Evolutionary conservation across 2,797 vertebrate species (phyloP), one percentile per base, ranked within the genome.

Genomic region (Urocyon cinereoargenteus): DNA sequence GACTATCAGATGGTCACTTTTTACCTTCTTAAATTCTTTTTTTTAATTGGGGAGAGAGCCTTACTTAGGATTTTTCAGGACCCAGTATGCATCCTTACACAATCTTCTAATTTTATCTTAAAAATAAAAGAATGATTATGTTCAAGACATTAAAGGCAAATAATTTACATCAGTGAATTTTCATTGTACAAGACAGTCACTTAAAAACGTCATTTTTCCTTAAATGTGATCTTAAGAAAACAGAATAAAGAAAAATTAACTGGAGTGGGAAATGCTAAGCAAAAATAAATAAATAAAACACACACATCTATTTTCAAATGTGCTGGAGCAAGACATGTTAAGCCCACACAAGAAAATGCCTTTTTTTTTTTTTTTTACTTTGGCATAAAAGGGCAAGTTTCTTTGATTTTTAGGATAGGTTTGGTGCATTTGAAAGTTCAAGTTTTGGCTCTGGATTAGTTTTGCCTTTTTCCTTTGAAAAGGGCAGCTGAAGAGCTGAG

Each of bases 151-250:
- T 34, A 59, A 91, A 84, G 57, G 83, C 31, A 95, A 94, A 66
- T 31, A 90, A 62, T 51, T 93, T 86, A 61, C 70, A 89, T 49
- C 34, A 40, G 77, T 90, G 91, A 90, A 94, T 73, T 94, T 89
- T 93, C 85, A 89, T 64, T 90, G 40, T 61, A 77, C 34, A 93
- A 86, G 62, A 70, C 5, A 77, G 57, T 86, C 53, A 72, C 57
- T 86, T 78, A 72, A 97, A 94, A 88, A 68, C 2, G 31, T 49
- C 31, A 79, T 53, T 22, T 83, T 94, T 90, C 68, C 86, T 81
- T 51, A 97, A 66, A 85, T 87, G 51, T 70, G 79, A 96, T 51
- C 90, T 81, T 90, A 86, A 78, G 51, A 91, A 91, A 86, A 96
- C 8, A 34, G 2, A 66, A 68, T 45, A 82, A 86, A 82, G 64